A percentile compares a stretch with the other conserved stretches of the same genome.
phyloP scores from a whole-genome alignment of 2,113 vertebrate species.

The Uropsilus gracilis region DNA sequence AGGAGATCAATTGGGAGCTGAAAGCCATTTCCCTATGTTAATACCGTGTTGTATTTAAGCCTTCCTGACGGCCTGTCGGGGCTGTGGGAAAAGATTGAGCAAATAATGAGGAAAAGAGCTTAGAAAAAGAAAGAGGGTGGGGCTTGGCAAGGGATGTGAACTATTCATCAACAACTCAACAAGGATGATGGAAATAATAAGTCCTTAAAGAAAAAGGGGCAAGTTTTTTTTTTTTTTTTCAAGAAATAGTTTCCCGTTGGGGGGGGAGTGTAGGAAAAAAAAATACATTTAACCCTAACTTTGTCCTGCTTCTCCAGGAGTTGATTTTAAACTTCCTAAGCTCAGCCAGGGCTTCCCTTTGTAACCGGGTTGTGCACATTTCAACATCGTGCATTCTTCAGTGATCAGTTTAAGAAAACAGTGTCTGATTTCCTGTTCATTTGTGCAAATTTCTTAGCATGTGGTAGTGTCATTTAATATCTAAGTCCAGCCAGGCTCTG shows the following conservation, averaged over 20 bases:
- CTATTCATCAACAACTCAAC: slow-evolving; percentile 89
- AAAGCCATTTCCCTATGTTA: slow-evolving; percentile 97
- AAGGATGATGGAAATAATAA: slow-evolving; percentile 88
- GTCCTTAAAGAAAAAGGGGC: slow-evolving; percentile 83
- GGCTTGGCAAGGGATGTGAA: slow-evolving; percentile 87
- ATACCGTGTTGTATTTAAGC: slow-evolving; percentile 95
- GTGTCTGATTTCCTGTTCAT: slow-evolving; percentile 86
- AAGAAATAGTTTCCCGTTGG: slow-evolving; percentile 83
- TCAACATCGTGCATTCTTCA: slow-evolving; percentile 78
- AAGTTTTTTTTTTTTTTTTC: slow-evolving; percentile 74
- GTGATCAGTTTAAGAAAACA: slow-evolving; percentile 82
- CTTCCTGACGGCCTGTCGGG: slow-evolving; percentile 92
- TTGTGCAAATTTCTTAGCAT: slow-evolving; percentile 84
- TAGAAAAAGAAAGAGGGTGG: slow-evolving; percentile 87
- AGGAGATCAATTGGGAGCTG: slow-evolving; percentile 96
- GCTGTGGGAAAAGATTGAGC: slow-evolving; percentile 92
- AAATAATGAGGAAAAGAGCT: slow-evolving; percentile 90
- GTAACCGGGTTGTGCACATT: slow-evolving; percentile 83
- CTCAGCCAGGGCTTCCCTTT: slow-evolving; percentile 79
- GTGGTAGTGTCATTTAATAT: slow-evolving; percentile 87
- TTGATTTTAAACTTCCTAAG: slow-evolving; percentile 86
- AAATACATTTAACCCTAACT: slow-evolving; percentile 83
- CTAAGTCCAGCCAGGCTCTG: slow-evolving; percentile 82
- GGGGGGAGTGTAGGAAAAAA: background rate
- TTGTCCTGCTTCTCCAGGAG: slow-evolving; percentile 80